Conservation (phyloP, 2,797 vertebrate genomes). For the Merluccius polli region DNA sequence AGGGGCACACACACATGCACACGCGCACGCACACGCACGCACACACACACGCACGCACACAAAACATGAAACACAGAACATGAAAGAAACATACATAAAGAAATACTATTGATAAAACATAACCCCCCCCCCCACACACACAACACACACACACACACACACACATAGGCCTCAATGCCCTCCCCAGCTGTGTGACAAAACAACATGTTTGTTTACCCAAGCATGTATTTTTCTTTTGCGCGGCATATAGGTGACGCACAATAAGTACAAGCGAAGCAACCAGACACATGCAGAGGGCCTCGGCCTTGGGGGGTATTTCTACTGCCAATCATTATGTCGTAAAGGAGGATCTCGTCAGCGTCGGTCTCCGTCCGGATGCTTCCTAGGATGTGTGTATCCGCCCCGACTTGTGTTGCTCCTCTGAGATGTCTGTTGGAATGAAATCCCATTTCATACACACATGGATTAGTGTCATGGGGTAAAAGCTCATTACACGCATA, state of each 20-base stretch:
- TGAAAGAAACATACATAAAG: constrained; percentile 2
- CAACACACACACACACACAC: constrained; percentile 2
- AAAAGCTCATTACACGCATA: constrained; percentile 13
- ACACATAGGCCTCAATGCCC: background rate
- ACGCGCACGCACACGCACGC: constrained; percentile 8
- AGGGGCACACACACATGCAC: constrained; percentile 8
- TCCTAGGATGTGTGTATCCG: background rate
- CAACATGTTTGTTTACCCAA: constrained; percentile 40
- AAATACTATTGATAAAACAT: background rate
- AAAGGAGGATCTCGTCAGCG: constrained; percentile 48
- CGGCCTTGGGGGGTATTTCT: constrained; percentile 50
- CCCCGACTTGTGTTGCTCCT: constrained; percentile 1
- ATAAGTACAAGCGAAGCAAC: background rate
- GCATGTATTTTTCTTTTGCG: constrained; percentile 37
- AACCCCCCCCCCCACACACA: constrained; percentile 4
- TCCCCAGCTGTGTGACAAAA: constrained; percentile 26
- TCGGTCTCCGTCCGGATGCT: background rate
- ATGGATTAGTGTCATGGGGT: constrained; percentile 1
- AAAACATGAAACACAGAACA: background rate
- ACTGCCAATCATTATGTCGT: constrained; percentile 41
- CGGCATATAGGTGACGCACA: background rate
- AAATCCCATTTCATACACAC: background rate
- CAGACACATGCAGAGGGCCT: background rate
- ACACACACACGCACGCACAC: constrained; percentile 11
- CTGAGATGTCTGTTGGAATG: constrained; percentile 11